phyloP scores from a whole-genome alignment of 2,888 invertebrate genomes.

The Noctua pronuba region DNA sequence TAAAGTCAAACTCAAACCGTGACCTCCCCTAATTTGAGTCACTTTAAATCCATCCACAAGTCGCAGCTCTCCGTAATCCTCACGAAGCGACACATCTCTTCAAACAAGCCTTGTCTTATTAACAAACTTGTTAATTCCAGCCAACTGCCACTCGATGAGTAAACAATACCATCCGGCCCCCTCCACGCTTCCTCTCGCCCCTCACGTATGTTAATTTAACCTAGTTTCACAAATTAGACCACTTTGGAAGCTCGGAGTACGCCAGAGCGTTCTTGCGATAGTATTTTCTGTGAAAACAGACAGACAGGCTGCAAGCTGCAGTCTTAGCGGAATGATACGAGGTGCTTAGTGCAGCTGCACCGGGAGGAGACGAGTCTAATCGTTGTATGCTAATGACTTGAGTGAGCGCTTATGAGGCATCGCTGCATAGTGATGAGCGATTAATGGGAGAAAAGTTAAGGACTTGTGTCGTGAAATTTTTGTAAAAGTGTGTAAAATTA shows the following conservation, averaged over 20 bases:
- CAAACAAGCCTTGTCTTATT: conserved; percentile 61
- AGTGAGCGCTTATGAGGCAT: conserved; percentile 15
- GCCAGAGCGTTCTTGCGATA: conserved; percentile 52
- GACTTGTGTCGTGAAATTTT: neutral
- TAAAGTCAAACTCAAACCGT: conserved; percentile 17
- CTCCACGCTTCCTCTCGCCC: conserved; percentile 17
- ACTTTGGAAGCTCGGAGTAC: conserved; percentile 48
- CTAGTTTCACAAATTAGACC: conserved; percentile 69
- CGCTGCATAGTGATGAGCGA: conserved; percentile 25
- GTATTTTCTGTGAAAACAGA: conserved; percentile 62
- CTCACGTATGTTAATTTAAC: conserved; percentile 70
- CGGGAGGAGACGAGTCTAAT: conserved; percentile 30
- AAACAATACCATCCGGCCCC: conserved; percentile 65
- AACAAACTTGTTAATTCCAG: conserved; percentile 70
- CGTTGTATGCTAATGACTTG: conserved; percentile 35
- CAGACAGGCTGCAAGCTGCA: conserved; percentile 45
- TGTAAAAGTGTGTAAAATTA: neutral
- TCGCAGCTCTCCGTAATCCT: conserved; percentile 32
- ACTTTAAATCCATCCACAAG: conserved; percentile 30
- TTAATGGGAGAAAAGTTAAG: conserved; percentile 19
- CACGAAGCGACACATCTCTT: conserved; percentile 46
- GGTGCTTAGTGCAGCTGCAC: conserved; percentile 26
- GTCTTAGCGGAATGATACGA: conserved; percentile 39
- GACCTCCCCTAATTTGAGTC: conserved; percentile 37
- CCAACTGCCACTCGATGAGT: conserved; percentile 68